These are phyloP conservation scores for Dinoponera quadriceps DNA, from an alignment of 1,140 invertebrate species.

Conservation along the genomic window DNA sequence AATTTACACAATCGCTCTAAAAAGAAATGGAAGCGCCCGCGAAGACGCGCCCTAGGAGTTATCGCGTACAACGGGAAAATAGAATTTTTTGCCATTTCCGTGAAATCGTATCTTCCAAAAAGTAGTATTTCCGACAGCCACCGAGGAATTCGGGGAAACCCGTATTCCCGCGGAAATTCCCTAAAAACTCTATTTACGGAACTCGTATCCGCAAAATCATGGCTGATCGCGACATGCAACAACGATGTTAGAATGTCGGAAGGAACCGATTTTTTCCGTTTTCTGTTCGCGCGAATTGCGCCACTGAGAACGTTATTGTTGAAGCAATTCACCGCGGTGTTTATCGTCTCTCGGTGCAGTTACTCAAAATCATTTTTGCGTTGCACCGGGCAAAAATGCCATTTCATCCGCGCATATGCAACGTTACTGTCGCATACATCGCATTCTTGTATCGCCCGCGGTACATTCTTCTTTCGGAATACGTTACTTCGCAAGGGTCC, in stretches of 20 bases:
- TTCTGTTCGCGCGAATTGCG: not conserved
- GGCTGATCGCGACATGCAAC: not conserved
- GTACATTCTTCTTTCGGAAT: conserved; percentile 8
- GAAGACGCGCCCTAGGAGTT: not conserved
- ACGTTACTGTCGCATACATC: not conserved
- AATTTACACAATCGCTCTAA: not conserved
- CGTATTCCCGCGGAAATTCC: not conserved
- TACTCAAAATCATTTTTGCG: not conserved
- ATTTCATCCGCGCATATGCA: not conserved
- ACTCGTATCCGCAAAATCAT: conserved; percentile 4
- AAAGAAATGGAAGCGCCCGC: not conserved
- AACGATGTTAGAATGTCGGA: not conserved
- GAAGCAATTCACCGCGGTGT: not conserved
- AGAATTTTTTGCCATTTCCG: conserved; percentile 15
- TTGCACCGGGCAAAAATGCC: not conserved
- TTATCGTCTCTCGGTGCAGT: not conserved
- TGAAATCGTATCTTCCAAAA: conserved; percentile 8
- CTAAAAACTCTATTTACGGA: conserved; percentile 1
- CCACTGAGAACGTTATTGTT: not conserved
- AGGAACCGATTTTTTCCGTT: conserved; percentile 4
- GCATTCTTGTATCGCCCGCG: not conserved
- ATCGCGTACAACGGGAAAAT: conserved; percentile 4
- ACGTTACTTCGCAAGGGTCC: conserved; percentile 8
- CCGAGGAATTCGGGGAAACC: not conserved
- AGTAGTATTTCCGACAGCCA: not conserved